Conservation (phyloP, 1,140 invertebrate genomes). For the Dreissena rostriformis region DNA sequence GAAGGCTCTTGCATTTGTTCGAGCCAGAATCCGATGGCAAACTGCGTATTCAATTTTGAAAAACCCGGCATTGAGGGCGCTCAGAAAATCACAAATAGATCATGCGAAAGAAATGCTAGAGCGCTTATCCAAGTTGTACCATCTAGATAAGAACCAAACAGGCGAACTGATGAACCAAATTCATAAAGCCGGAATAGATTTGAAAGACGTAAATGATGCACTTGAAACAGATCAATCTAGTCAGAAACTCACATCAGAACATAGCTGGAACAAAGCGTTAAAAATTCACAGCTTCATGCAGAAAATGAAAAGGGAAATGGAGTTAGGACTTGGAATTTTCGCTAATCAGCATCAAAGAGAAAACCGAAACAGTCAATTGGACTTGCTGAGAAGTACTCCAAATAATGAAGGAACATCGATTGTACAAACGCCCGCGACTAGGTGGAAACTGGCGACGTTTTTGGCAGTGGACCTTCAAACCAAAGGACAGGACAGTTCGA, state of each 20-base stretch:
- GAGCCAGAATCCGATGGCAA: conserved; percentile 3
- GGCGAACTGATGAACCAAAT: not conserved
- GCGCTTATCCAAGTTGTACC: not conserved
- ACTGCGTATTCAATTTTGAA: conserved; percentile 2
- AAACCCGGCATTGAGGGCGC: not conserved
- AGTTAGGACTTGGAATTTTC: too few species aligned
- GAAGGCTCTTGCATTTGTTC: not conserved
- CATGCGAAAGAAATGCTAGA: not conserved
- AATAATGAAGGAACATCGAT: too few species aligned
- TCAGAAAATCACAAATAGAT: not conserved
- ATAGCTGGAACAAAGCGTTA: not conserved
- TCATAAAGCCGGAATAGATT: not conserved
- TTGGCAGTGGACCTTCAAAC: too few species aligned
- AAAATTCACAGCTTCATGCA: not conserved
- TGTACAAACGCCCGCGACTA: too few species aligned
- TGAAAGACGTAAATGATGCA: not conserved
- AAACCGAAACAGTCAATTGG: too few species aligned
- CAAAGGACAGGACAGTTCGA: too few species aligned
- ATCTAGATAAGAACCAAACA: not conserved
- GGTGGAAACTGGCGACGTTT: too few species aligned
- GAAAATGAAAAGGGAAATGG: not conserved
- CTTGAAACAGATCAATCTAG: not conserved
- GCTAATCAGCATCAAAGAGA: too few species aligned
- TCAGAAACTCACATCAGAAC: not conserved
- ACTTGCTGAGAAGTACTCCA: too few species aligned